Conservation (phyloP, 2,113 vertebrate species). For the Podarcis raffonei region DNA sequence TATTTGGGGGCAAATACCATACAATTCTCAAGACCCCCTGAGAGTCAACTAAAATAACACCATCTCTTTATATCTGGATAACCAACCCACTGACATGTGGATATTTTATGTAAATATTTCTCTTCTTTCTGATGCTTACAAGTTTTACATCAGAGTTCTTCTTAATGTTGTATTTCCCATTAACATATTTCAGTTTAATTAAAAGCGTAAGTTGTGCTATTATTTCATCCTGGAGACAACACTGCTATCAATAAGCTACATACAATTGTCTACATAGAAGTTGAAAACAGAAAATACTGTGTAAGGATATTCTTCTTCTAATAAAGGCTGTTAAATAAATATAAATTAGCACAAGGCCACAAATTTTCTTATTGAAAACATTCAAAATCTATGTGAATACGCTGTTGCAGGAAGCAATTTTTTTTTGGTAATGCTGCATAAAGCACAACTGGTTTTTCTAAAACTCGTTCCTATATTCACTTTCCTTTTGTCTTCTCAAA, state of each 20-base stretch:
- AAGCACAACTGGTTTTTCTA: too few relatives aligned
- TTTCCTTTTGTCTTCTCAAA: too few relatives aligned
- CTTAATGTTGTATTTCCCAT: not conserved
- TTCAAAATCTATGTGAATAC: too few relatives aligned
- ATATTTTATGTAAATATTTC: not conserved
- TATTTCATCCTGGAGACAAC: not conserved
- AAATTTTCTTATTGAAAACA: too few relatives aligned
- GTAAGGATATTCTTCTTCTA: slow-evolving; percentile 12
- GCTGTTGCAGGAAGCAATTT: too few relatives aligned
- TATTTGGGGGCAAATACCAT: not conserved
- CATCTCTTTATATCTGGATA: not conserved
- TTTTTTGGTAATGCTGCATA: too few relatives aligned
- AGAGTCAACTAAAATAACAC: not conserved
- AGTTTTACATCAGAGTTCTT: not conserved
- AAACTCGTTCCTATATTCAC: too few relatives aligned
- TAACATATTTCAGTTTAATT: not conserved
- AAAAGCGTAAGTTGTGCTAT: not conserved
- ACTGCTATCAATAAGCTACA: not conserved
- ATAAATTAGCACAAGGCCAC: not conserved
- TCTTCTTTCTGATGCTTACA: not conserved
- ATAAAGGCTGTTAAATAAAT: slow-evolving; percentile 8
- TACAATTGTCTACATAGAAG: not conserved
- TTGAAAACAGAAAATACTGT: not conserved
- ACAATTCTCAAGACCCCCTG: not conserved
- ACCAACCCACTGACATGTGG: not conserved